Evolutionary conservation across 2,888 invertebrate genomes (phyloP), one percentile per base, ranked within the genome.

Genomic region (Tillus elongatus): DNA sequence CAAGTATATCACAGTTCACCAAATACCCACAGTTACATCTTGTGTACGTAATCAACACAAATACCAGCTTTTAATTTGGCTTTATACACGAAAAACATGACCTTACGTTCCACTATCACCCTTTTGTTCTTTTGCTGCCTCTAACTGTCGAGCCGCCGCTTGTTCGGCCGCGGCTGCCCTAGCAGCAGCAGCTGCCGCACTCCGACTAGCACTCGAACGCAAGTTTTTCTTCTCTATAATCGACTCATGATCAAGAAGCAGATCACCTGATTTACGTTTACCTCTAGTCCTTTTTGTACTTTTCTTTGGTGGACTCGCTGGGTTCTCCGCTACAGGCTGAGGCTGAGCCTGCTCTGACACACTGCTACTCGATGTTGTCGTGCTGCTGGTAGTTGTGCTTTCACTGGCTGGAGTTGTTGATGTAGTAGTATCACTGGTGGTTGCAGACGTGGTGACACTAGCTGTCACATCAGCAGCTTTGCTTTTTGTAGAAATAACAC

Each of bases 141-240:
- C 24, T n/a, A n/a, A 6, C n/a, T 19, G 6, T 19, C 24, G 6
- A n/a, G 24, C 24, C 13, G 59, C 59, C 4, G 57, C 57, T 40
- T 57, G 55, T 26, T 70, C 71, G 2, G 72, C 69, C 34, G 72
- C 68, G 14, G 67, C 63, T 12, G 65, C 60, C 31, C 72, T 49
- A 3, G 72, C 67, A 26, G 73, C 67, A 36, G 73, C 68, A 32
- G 73, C 68, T 19, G 72, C 69, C 46, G 75, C 68, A 49, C 77
- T 74, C 51, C 83, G 62, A 49, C 82, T 82, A 19, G 87, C 80
- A 62, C 86, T 87, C 3, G 85, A 85, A 44, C 75, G 67, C 41
- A 76, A 58, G 55, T 75, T 74, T 49, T 76, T 76, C 42, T 74
- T 67, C 49, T 75, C 75, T 2, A 72, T 67, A 4, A 72, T 71